phyloP scores from a whole-genome alignment of 2,797 vertebrate species.

The Geotrypetes seraphini region DNA sequence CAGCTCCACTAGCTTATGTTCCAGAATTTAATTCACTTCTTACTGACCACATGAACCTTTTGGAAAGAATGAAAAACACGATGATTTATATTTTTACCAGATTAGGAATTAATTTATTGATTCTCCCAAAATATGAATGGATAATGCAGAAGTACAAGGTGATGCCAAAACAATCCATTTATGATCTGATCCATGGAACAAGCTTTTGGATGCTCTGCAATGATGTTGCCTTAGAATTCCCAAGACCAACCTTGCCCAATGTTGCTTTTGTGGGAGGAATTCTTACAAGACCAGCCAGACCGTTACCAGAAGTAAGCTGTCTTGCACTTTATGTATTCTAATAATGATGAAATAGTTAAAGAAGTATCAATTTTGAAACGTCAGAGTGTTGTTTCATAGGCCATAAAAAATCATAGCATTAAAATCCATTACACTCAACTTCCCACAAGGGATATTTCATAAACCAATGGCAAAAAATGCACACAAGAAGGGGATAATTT shows the following conservation, averaged over 20 bases:
- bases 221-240: conserved; percentile 92
- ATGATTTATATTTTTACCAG: conserved; percentile 84
- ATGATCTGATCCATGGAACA: conserved; percentile 85
- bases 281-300: conserved; percentile 81
- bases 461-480: too few relatives aligned
- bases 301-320: conserved; percentile 87
- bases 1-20: conserved; percentile 89
- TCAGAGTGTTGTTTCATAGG: too few relatives aligned
- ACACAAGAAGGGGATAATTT: too few relatives aligned
- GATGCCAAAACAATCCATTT: conserved; percentile 76
- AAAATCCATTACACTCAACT: too few relatives aligned
- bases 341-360: too few relatives aligned
- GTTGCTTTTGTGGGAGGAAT: conserved; percentile 97
- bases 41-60: conserved; percentile 85
- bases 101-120: conserved; percentile 84
- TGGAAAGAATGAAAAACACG: conserved; percentile 83
- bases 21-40: conserved; percentile 96
- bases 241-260: conserved; percentile 88
- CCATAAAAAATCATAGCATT: too few relatives aligned
- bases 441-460: too few relatives aligned
- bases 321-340: conserved; percentile 29
- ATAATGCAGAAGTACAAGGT: conserved; percentile 87
- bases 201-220: conserved; percentile 97
- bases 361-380: too few relatives aligned
- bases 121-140: conserved; percentile 88